Conservation (phyloP, 2,113 vertebrate species). For the Meleagris gallopavo region DNA sequence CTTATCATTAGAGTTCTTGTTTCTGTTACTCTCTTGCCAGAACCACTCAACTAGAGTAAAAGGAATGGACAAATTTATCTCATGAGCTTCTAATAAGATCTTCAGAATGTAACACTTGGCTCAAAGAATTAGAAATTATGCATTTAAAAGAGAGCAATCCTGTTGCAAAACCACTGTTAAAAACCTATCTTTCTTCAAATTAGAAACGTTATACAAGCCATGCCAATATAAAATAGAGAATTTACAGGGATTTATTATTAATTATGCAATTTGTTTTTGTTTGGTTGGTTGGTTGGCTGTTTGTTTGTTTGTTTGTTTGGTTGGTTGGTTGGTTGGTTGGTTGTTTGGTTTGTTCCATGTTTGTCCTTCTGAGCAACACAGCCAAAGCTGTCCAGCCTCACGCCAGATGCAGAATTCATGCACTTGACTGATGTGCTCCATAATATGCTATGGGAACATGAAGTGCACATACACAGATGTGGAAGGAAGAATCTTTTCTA, state of each 20-base stretch:
- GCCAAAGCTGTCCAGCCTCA: not conserved
- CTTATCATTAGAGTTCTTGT: conserved; percentile 2
- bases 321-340: too few relatives aligned
- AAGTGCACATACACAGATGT: not conserved
- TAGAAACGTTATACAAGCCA: not conserved
- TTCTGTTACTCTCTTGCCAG: conserved; percentile 9
- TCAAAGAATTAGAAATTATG: not conserved
- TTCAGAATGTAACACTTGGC: not conserved
- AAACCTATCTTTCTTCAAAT: not conserved
- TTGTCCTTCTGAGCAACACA: not conserved
- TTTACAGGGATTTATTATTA: not conserved
- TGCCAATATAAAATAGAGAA: not conserved
- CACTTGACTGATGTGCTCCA: not conserved
- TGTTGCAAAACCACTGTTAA: not conserved
- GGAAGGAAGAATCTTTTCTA: not conserved
- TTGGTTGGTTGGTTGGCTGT: too few relatives aligned
- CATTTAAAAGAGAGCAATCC: not conserved
- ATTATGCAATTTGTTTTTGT: not conserved
- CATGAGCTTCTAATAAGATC: not conserved
- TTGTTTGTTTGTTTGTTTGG: too few relatives aligned
- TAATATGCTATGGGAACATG: fast-evolving
- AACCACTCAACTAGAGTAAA: conserved; percentile 9
- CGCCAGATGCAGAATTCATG: not conserved
- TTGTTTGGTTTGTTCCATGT: not conserved
- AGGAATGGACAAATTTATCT: not conserved